A percentile compares a stretch with the other conserved stretches of the same genome.
These are phyloP conservation scores for Anoplopoma fimbria DNA, from an alignment of 2,113 vertebrate genomes.

Conservation along the genomic window DNA sequence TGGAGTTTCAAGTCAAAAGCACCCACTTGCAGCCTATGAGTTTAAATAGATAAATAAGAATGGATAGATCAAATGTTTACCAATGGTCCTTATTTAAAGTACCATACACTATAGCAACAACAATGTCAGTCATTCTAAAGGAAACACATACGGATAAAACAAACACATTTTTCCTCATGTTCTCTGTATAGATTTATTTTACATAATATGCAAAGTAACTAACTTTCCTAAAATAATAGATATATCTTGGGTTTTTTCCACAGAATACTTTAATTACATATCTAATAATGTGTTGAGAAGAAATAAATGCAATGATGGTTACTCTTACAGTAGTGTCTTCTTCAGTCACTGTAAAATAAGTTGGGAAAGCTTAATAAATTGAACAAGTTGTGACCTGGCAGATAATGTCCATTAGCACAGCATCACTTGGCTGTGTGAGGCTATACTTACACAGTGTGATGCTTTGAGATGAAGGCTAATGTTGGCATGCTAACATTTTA, in stretches of 20 bases:
- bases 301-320: not conserved
- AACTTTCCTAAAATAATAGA: too few relatives aligned
- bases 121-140: not conserved
- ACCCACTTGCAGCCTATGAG: not conserved
- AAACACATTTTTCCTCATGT: too few relatives aligned
- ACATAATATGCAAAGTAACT: not conserved
- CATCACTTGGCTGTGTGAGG: not conserved
- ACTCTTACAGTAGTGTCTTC: not conserved
- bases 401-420: not conserved
- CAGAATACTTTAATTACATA: too few relatives aligned
- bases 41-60: not conserved
- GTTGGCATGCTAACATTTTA: not conserved
- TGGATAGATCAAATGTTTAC: not conserved
- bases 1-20: not conserved
- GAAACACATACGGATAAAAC: not conserved
- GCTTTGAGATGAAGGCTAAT: not conserved
- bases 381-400: not conserved
- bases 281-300: too few relatives aligned
- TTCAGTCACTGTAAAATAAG: not conserved
- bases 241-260: too few relatives aligned
- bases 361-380: not conserved
- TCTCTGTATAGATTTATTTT: not conserved
- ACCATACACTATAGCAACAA: not conserved
- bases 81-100: not conserved
- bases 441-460: not conserved